Percentiles rank a stretch among this genome's conserved stretches.
Conservation (phyloP, 2,797 vertebrate species). For the Margarornis squamiger region DNA sequence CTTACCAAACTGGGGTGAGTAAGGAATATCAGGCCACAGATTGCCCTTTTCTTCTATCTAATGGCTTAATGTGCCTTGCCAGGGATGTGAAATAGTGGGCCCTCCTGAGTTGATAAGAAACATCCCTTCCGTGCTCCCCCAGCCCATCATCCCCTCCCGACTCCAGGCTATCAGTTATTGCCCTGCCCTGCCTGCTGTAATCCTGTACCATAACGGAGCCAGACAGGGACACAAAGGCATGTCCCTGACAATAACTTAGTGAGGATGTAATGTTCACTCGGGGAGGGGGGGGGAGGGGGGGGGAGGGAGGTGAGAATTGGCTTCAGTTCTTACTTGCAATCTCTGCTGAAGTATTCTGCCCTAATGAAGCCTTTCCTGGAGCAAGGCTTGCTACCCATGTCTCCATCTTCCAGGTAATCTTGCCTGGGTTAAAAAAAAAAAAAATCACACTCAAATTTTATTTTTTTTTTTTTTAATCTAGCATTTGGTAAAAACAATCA, state of each 20-base stretch:
- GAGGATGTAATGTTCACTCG: neutral
- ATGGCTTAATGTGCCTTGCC: neutral
- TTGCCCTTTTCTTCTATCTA: neutral
- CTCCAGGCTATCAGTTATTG: neutral
- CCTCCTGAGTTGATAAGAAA: fast-evolving
- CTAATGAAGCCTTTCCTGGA: neutral
- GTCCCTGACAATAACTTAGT: neutral
- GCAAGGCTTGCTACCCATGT: neutral
- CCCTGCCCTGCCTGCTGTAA: neutral
- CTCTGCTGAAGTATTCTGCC: neutral
- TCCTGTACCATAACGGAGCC: neutral
- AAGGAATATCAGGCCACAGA: neutral
- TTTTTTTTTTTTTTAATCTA: neutral
- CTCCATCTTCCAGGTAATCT: neutral
- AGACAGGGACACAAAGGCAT: neutral
- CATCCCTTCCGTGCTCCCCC: neutral
- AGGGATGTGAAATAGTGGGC: neutral
- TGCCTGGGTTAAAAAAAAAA: neutral
- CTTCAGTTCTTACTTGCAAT: neutral
- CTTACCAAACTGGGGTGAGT: neutral
- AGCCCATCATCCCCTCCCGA: neutral
- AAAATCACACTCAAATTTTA: neutral
- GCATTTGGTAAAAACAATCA: neutral
- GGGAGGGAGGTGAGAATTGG: fast-evolving
- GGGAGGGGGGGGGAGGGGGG: too few relatives aligned